phyloP scores from a whole-genome alignment of 2,888 invertebrate genomes.

The Tetanocera ferruginea region DNA sequence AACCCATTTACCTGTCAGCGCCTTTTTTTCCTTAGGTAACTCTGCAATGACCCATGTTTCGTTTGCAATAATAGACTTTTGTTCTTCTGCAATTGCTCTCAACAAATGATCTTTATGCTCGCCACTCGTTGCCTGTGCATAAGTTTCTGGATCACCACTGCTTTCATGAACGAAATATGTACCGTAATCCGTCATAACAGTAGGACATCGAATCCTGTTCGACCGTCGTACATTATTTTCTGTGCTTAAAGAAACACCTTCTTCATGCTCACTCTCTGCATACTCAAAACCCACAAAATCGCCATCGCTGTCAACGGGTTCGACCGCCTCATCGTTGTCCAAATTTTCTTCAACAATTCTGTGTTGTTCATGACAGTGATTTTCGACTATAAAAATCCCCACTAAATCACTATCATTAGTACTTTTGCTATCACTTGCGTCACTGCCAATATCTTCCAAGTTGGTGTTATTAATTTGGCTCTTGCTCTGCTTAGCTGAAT shows the following conservation, averaged over 20 bases:
- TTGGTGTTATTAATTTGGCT: neutral
- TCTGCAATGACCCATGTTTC: conserved; percentile 22
- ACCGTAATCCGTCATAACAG: neutral
- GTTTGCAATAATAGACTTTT: neutral
- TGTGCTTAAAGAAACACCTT: too few species aligned
- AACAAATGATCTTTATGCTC: conserved; percentile 1
- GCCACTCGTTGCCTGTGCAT: neutral
- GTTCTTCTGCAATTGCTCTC: neutral
- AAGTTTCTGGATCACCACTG: neutral
- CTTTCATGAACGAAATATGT: neutral
- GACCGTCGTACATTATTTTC: neutral
- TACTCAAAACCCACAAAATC: neutral
- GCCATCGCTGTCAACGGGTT: neutral
- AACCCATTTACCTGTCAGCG: conserved; percentile 36
- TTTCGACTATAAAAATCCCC: neutral
- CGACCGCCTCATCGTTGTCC: neutral
- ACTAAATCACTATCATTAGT: neutral
- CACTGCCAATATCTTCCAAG: too few species aligned
- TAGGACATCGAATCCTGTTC: neutral
- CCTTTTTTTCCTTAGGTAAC: conserved; percentile 18
- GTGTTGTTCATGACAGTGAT: neutral
- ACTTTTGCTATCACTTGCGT: neutral
- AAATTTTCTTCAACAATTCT: neutral
- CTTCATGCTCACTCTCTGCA: neutral
- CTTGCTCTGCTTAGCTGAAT: neutral